phyloP scores from a whole-genome alignment of 2,888 invertebrate genomes.

The Tigriopus californicus region DNA sequence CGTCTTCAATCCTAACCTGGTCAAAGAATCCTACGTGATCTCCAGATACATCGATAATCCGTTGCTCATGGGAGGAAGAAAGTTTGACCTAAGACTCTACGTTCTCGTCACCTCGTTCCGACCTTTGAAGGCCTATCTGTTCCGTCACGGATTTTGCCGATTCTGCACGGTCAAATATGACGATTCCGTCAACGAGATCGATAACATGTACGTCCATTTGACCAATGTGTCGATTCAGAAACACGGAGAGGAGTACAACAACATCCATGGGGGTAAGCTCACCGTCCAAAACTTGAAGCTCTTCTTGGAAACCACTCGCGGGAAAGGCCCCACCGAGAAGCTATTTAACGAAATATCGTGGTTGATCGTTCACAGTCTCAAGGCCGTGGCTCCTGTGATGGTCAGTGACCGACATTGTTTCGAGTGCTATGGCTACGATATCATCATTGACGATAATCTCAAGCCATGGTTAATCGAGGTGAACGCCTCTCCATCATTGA shows the following conservation, averaged over 20 bases:
- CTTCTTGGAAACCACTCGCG: constrained; percentile 73
- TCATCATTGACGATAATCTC: constrained; percentile 78
- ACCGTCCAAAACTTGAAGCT: constrained; percentile 73
- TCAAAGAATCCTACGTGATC: constrained; percentile 82
- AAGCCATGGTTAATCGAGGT: constrained; percentile 89
- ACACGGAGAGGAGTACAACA: constrained; percentile 85
- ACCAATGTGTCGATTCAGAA: constrained; percentile 97
- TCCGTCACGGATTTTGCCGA: constrained; percentile 77
- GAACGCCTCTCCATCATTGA: constrained; percentile 86
- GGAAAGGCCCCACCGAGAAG: constrained; percentile 67
- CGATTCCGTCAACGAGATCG: constrained; percentile 62
- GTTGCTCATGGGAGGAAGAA: constrained; percentile 80
- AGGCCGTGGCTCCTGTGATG: constrained; percentile 79
- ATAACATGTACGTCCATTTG: constrained; percentile 83
- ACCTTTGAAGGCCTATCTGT: constrained; percentile 79
- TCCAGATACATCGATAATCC: constrained; percentile 90
- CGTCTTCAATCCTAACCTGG: constrained; percentile 52
- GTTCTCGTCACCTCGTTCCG: constrained; percentile 82
- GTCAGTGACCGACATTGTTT: constrained; percentile 80
- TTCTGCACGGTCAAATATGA: constrained; percentile 82
- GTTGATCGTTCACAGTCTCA: constrained; percentile 77
- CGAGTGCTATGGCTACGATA: constrained; percentile 88
- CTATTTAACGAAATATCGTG: constrained; percentile 72
- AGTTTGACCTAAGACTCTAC: constrained; percentile 73
- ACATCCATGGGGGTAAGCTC: constrained; percentile 82